Conservation (phyloP, 2,113 vertebrate genomes). For the Chionis minor region DNA sequence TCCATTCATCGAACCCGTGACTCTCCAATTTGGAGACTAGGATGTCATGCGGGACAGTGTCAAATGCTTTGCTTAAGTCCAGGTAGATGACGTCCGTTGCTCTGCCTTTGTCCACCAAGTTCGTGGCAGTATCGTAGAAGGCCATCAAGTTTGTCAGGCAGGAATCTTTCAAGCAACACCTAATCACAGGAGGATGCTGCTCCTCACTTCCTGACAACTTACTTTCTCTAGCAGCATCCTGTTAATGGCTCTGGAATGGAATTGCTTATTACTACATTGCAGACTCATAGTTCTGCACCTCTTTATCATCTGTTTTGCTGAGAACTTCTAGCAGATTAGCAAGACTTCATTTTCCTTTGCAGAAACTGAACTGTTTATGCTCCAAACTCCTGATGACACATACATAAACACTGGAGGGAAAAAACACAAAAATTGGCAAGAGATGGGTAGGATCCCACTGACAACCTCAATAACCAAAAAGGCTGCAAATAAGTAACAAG, state of each 20-base stretch:
- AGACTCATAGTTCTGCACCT: background rate
- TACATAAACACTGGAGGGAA: background rate
- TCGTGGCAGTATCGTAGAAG: too few species aligned
- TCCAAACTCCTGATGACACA: background rate
- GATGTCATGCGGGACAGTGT: too few species aligned
- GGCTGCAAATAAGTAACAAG: background rate
- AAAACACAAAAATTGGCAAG: background rate
- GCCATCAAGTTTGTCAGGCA: too few species aligned
- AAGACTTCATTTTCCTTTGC: background rate
- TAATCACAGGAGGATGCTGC: background rate
- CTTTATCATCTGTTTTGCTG: background rate
- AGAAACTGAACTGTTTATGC: background rate
- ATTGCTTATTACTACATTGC: background rate
- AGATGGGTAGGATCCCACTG: background rate
- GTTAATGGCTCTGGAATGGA: rapidly evolving
- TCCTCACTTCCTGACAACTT: background rate
- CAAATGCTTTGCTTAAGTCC: too few species aligned
- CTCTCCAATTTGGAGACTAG: too few species aligned
- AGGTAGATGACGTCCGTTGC: too few species aligned
- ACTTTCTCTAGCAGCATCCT: background rate
- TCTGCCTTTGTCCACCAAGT: too few species aligned
- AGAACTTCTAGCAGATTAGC: background rate
- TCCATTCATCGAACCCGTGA: too few species aligned
- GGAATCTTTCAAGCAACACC: background rate
- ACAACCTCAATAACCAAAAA: background rate